These are phyloP conservation scores for Stegana nigrithorax DNA, from an alignment of 2,888 invertebrate species.

Conservation along the genomic window DNA sequence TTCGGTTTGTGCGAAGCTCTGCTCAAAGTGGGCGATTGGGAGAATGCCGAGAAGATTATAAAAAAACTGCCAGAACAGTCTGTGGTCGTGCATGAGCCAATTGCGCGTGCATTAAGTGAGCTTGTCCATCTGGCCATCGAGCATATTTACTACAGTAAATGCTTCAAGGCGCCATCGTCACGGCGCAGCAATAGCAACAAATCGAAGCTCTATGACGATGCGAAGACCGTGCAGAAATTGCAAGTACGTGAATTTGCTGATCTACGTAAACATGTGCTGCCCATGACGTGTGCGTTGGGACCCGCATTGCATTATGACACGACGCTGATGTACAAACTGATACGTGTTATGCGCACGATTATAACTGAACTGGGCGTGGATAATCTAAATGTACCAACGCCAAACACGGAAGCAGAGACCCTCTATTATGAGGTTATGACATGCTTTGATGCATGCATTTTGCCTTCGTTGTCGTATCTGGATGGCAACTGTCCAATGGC, in stretches of 20 bases:
- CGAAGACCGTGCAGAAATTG: conserved; percentile 52
- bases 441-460: conserved; percentile 86
- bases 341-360: conserved; percentile 70
- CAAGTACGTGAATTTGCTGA: conserved; percentile 78
- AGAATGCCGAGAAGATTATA: conserved; percentile 82
- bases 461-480: conserved; percentile 91
- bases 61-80: conserved; percentile 85
- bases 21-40: conserved; percentile 90
- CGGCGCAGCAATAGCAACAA: conserved; percentile 71
- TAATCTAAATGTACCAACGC: conserved; percentile 59
- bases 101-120: conserved; percentile 81
- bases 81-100: conserved; percentile 81
- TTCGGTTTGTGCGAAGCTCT: conserved; percentile 91
- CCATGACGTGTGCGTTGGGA: conserved; percentile 87
- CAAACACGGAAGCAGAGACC: conserved; percentile 69
- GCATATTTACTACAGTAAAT: conserved; percentile 85
- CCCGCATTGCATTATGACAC: conserved; percentile 90
- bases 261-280: conserved; percentile 81
- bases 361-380: conserved; percentile 67
- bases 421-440: conserved; percentile 87
- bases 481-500: conserved; percentile 96
- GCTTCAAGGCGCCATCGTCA: conserved; percentile 77
- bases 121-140: conserved; percentile 88
- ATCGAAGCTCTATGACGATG: conserved; percentile 69
- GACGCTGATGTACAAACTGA: conserved; percentile 88